Base-by-base conservation (phyloP, 2,113 vertebrate species). In the Pycnonotus jocosus region DNA sequence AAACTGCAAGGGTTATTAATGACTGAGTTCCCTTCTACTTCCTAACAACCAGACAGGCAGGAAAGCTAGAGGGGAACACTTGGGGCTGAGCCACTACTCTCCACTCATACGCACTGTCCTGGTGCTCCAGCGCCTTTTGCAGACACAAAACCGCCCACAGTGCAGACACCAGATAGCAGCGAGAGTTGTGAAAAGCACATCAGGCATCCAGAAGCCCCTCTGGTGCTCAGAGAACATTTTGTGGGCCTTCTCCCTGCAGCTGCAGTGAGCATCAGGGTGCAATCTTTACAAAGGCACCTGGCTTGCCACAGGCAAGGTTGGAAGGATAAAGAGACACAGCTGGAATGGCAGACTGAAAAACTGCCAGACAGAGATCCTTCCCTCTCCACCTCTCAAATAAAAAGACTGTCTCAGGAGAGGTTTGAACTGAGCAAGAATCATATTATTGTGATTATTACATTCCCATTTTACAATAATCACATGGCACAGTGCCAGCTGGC, bases 1-100 rank as follows among this genome's bases (percentile, higher is more conserved):
- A 97, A 94, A 68, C 76, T 96, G 95, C 92, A 95, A 93, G 28
- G 35, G 82, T 96, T 93, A 95, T 97, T 96, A 96, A 96, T 94
- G 95, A 93, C 93, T 81, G 86, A 95, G 80, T 86, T 95, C 48
- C 72, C 76, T 94, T 93, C 82, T 72, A 86, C 86, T 95, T 95
- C 93, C 92, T 94, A 94, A 94, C 4, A 30, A 76, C 92, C 93
- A 96, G 86, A 88, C 90, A 91, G 65, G 62, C 92, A 92, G 92
- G 86, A 86, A 88, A 96, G 60, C 87, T 83, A 94, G 86, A 92
- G 56, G 50, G 64, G 69, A 95, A 88, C 76, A 78, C 88, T 94
- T 95, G 92, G 80, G 92, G 60, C 82, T 0, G 22, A 93, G 95
- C 86, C 94, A 95, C 92, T 65, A 44, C 82, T 81, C 48, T 92